Base-by-base conservation (phyloP, 2,797 vertebrate genomes). In the Sebastes nivosus region DNA sequence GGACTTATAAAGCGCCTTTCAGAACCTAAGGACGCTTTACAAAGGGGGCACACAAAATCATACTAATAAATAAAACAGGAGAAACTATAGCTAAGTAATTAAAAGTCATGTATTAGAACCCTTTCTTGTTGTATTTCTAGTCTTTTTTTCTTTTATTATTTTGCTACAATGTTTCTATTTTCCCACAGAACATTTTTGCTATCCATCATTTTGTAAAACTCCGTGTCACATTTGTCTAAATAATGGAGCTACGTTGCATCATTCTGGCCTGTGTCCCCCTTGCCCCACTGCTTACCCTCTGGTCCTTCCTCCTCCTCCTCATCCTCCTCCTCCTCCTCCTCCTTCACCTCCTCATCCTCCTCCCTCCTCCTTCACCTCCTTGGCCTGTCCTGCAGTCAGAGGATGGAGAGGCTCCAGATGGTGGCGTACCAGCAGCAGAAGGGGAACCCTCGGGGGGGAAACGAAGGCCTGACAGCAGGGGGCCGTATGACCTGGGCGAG, bases 341-440 rank as follows among this genome's bases (percentile, higher is more conserved):
- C 22, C 25, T 22, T 25, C 20, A 8, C 65, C 78, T 68, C 55
- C 63, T 75, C 65, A 68, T 68, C 55, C 59, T 74, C 25, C 18
- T 55, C 46, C 50, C n/a, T n/a, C 25, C 38, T 25, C 22, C 22
- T 18, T 25, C 20, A 8, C 65, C 78, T 68, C 55, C 63, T 75
- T 52, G 58, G 30, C 61, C 1, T 42, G 42, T 58, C 67, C 77
- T 65, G 71, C 8, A 9, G 78, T 42, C 29, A 12, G 71, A 72
- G 27, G 75, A 81, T 13, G 36, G 77, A 70, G 63, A 72, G 66
- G 69, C 66, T 87, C 83, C 92, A 93, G 91, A 92, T 92, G 89
- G 92, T 83, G 6, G 2, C 54, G 69, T 8, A 78, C 72, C 84
- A 64, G 74, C 85, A 84, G 84, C 87, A 92, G 88, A 87, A 86